Conservation (phyloP, 2,888 invertebrate genomes). For the Brenthis hecate region DNA sequence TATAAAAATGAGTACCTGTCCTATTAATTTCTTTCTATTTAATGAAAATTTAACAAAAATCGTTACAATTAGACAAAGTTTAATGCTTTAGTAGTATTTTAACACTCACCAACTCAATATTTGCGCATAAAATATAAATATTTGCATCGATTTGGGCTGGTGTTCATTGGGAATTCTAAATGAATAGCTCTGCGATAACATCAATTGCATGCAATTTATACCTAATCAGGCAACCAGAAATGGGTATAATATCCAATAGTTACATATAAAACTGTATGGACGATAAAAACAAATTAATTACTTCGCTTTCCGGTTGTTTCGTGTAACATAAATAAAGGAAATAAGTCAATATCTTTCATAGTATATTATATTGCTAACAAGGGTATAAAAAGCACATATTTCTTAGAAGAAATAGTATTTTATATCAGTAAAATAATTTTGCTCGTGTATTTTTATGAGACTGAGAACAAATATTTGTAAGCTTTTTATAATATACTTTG, state of each 20-base stretch:
- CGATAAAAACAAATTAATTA: slow-evolving; percentile 22
- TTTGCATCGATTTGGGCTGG: slow-evolving; percentile 23
- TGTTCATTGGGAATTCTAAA: slow-evolving; percentile 32
- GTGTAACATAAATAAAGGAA: slow-evolving; percentile 6
- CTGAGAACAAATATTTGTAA: too few relatives aligned
- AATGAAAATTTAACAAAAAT: background rate
- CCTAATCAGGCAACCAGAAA: slow-evolving; percentile 18
- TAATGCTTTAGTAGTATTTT: slow-evolving; percentile 2
- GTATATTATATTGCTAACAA: slow-evolving; percentile 9
- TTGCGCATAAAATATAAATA: slow-evolving; percentile 26
- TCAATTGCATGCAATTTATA: slow-evolving; percentile 31
- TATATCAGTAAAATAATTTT: background rate
- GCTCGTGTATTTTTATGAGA: background rate
- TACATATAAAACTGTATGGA: slow-evolving; percentile 2
- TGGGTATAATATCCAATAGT: slow-evolving; percentile 5
- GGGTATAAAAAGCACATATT: slow-evolving; percentile 18
- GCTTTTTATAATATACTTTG: too few relatives aligned
- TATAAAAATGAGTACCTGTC: too few relatives aligned
- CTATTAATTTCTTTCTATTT: too few relatives aligned
- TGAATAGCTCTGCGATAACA: slow-evolving; percentile 34
- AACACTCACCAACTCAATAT: slow-evolving; percentile 13
- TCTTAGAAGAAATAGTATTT: background rate
- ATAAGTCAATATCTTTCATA: slow-evolving; percentile 15
- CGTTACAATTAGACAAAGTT: background rate
- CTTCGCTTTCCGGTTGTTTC: slow-evolving; percentile 3